Evolutionary conservation across 1,140 invertebrate genomes (phyloP).

Genomic region (Phenacoccus solenopsis): DNA sequence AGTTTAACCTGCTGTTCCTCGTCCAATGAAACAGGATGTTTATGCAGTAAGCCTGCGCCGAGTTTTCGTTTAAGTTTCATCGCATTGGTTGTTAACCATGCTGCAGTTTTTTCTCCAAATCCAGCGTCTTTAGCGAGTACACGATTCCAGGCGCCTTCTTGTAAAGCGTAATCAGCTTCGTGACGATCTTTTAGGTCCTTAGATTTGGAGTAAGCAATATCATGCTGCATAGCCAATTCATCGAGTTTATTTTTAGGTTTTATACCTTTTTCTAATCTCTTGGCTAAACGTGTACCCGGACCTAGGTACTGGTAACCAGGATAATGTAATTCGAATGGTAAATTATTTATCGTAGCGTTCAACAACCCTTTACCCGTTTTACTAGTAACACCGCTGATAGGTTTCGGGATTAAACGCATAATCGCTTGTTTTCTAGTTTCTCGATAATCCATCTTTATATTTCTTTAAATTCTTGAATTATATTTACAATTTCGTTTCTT

Average conservation of each 20-base stretch:
- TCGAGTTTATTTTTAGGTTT: conserved; percentile 35
- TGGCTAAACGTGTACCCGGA: too few relatives aligned
- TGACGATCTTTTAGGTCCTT: conserved; percentile 32
- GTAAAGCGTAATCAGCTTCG: too few relatives aligned
- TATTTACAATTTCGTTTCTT: too few relatives aligned
- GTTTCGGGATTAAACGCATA: too few relatives aligned
- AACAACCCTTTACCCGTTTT: conserved; percentile 26
- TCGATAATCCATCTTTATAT: too few relatives aligned
- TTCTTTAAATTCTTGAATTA: too few relatives aligned
- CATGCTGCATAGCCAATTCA: conserved; percentile 34
- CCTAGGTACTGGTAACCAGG: conserved; percentile 35
- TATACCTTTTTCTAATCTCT: conserved; percentile 31
- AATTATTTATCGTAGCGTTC: conserved; percentile 33
- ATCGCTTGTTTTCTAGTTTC: too few relatives aligned
- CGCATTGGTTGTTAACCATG: conserved; percentile 27
- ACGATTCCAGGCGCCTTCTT: conserved; percentile 32
- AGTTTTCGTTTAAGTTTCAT: conserved; percentile 32
- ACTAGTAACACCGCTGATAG: background rate
- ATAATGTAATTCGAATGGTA: conserved; percentile 36
- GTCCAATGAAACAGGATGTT: background rate
- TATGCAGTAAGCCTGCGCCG: conserved; percentile 29
- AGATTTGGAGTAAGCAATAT: conserved; percentile 34
- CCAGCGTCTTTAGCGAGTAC: conserved; percentile 32
- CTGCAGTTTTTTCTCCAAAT: conserved; percentile 31
- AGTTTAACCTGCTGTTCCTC: background rate